Evolutionary conservation across 2,113 vertebrate species (phyloP), one percentile per base, ranked within the genome.

Genomic region (Thamnaconus septentrionalis): DNA sequence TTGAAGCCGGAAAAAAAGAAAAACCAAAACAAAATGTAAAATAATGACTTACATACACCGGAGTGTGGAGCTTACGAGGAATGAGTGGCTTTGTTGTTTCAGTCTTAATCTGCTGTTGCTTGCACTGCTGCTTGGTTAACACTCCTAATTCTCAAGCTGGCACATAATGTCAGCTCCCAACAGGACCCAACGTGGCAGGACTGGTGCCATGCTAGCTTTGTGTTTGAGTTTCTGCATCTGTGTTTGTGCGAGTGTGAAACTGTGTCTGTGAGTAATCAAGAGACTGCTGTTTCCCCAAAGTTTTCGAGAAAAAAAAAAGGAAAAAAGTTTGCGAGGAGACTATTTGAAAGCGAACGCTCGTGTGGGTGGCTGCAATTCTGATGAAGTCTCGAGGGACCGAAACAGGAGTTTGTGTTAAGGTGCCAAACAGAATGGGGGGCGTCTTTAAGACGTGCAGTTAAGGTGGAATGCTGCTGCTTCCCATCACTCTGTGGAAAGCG

Each of bases 81-180:
- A 41, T 52, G 48, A 71, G 60, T 45, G 62, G 59, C 63, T 54
- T 64, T 64, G 56, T 67, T 72, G 62, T 64, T 69, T 81, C 56
- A 64, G 48, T 69, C 69, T 69, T 76, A 77, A 82, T 78, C 72
- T 67, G 71, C 57, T 71, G 59, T 59, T 80, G 67, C 80, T 78
- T 84, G 66, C 66, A 46, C 61, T 76, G 76, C 58, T 73, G 67
- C 69, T 61, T 64, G 59, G 66, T 70, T 71, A 80, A 74, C 56
- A 49, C 75, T 66, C 60, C 69, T 66, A 59, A 75, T 71, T 83
- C 72, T 80, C 61, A 58, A 41, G 66, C 78, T 82, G 74, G 77
- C 61, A 67, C 66, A 71, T 84, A 67, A 83, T 80, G 71, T 64
- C 67, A 3, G 54, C 55, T 68, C 66, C 72, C 60, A 47, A 82